Percentiles rank a stretch among this genome's conserved stretches.
Conservation (phyloP, 2,113 vertebrate genomes). For the Saccopteryx leptura region DNA sequence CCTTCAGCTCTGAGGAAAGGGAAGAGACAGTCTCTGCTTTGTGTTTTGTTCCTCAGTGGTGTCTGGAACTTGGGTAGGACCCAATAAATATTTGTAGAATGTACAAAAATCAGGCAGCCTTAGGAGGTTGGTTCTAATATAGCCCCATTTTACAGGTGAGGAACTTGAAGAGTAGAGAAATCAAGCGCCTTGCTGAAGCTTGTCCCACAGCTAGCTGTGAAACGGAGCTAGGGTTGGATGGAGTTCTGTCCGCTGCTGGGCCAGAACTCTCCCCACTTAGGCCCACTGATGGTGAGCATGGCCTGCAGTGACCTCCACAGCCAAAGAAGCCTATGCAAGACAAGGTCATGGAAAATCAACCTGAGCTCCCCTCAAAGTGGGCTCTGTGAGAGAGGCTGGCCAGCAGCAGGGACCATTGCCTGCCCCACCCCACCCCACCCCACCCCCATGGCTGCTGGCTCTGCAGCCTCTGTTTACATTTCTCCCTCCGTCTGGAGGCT, state of each 20-base stretch:
- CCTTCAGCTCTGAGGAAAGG: neutral
- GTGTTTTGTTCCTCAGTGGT: neutral
- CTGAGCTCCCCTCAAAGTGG: neutral
- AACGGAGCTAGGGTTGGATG: neutral
- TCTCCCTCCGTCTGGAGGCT: constrained; percentile 80
- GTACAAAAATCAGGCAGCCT: neutral
- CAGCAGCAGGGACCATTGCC: constrained; percentile 65
- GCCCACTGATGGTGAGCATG: neutral
- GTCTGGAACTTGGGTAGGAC: neutral
- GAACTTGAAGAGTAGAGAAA: neutral
- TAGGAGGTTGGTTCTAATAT: neutral
- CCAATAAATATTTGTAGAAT: neutral
- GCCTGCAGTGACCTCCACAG: neutral
- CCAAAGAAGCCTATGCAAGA: constrained; percentile 22
- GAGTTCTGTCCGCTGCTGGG: neutral
- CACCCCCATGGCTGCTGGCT: constrained; percentile 52
- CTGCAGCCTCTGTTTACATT: constrained; percentile 82
- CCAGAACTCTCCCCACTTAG: neutral
- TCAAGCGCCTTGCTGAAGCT: neutral
- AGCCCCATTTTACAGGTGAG: constrained; percentile 29
- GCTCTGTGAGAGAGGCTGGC: neutral
- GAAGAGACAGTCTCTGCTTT: neutral
- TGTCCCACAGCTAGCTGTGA: neutral
- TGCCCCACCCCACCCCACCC: neutral
- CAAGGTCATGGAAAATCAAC: constrained; percentile 40